Evolutionary conservation across 2,888 invertebrate genomes (phyloP).

Genomic region (Galerucella calmariensis): DNA sequence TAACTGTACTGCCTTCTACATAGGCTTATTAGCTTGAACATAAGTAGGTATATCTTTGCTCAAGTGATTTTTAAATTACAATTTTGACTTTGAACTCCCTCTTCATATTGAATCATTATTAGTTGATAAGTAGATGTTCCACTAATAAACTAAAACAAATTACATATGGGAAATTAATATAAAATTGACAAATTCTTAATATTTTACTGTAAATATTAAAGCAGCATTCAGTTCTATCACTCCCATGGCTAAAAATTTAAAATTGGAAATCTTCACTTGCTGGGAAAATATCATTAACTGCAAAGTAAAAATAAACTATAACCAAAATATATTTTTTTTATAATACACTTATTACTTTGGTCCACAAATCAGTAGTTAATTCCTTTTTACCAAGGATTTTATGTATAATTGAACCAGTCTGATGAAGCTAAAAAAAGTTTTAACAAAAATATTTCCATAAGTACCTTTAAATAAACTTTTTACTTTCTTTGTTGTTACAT

Average conservation of each 20-base stretch:
- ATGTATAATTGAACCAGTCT: conserved; percentile 14
- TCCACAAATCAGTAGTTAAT: neutral
- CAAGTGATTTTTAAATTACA: conserved; percentile 14
- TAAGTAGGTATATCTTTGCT: neutral
- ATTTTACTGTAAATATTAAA: conserved; percentile 51
- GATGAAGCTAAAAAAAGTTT: neutral
- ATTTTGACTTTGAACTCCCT: conserved; percentile 57
- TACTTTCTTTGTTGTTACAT: neutral
- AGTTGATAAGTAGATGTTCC: conserved; percentile 65
- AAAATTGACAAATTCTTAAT: neutral
- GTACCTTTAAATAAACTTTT: neutral
- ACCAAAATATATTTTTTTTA: neutral
- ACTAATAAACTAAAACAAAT: conserved; percentile 60
- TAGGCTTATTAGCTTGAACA: no score
- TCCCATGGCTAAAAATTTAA: conserved; percentile 53
- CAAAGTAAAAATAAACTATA: conserved; percentile 38
- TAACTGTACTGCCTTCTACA: neutral
- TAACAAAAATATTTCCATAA: neutral
- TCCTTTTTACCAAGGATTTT: neutral
- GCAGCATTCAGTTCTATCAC: conserved; percentile 52
- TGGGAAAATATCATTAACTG: conserved; percentile 54
- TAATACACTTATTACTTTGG: conserved; percentile 3
- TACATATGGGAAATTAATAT: neutral
- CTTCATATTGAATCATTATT: conserved; percentile 65
- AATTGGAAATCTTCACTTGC: conserved; percentile 51